Conservation (phyloP, 1,140 invertebrate genomes). For the Proctacanthus coquilletti region DNA sequence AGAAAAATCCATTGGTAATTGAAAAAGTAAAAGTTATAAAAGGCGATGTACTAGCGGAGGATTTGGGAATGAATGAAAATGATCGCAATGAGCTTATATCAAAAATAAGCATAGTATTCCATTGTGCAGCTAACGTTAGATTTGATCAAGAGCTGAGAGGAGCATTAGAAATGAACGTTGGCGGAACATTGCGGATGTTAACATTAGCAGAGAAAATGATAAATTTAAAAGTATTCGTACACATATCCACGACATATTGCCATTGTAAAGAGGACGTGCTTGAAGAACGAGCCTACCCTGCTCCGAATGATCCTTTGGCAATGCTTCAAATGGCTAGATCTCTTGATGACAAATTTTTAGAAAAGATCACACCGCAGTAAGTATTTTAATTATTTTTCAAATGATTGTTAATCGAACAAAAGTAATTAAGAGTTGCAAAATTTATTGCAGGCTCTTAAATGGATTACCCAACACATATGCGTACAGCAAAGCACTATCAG, state of each 20-base stretch:
- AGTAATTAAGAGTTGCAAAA: conserved; percentile 3
- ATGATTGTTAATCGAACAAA: background rate
- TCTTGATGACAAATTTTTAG: conserved; percentile 55
- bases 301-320: conserved; percentile 53
- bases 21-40: conserved; percentile 60
- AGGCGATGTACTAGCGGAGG: conserved; percentile 69
- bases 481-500: conserved; percentile 59
- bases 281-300: conserved; percentile 49
- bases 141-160: conserved; percentile 73
- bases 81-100: conserved; percentile 40
- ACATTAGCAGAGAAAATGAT: conserved; percentile 51
- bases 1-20: conserved; percentile 40
- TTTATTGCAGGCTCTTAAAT: conserved; percentile 43
- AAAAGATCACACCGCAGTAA: conserved; percentile 55
- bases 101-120: conserved; percentile 67
- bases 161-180: conserved; percentile 50
- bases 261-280: conserved; percentile 53
- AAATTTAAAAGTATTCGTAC: conserved; percentile 53
- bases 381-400: conserved; percentile 8
- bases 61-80: conserved; percentile 51
- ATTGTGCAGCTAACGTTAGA: conserved; percentile 79
- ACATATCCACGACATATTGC: conserved; percentile 71
- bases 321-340: conserved; percentile 61
- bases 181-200: conserved; percentile 47
- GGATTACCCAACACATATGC: conserved; percentile 66